phyloP scores from a whole-genome alignment of 2,797 vertebrate species.

The Schizopygopsis pylzovi region DNA sequence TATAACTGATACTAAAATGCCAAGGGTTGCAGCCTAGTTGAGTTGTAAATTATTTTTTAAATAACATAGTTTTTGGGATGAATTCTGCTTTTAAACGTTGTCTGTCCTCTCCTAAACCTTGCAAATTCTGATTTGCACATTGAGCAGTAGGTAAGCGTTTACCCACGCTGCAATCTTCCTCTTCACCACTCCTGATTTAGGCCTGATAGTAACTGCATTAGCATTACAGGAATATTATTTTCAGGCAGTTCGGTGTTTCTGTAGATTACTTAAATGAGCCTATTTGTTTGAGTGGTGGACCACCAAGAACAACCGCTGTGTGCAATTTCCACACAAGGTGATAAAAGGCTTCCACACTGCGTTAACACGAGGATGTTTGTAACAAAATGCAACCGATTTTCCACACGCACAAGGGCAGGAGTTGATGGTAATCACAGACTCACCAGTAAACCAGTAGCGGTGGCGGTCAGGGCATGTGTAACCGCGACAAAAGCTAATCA shows the following conservation, averaged over 20 bases:
- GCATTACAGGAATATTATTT: constrained; percentile 51
- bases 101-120: constrained; percentile 17
- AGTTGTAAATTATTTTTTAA: neutral
- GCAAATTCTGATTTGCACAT: constrained; percentile 17
- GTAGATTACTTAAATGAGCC: constrained; percentile 52
- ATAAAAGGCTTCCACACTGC: constrained; percentile 3
- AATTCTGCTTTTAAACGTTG: neutral
- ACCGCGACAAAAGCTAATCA: constrained; percentile 34
- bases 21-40: neutral
- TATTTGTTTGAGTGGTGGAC: constrained; percentile 49
- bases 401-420: neutral
- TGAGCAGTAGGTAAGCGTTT: constrained; percentile 16
- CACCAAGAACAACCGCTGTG: constrained; percentile 18
- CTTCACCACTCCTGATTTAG: constrained; percentile 32
- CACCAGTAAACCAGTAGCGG: neutral
- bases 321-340: constrained; percentile 16
- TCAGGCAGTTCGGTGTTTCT: constrained; percentile 47
- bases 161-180: constrained; percentile 33
- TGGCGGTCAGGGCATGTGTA: neutral
- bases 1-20: neutral
- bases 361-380: constrained; percentile 14
- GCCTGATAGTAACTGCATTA: constrained; percentile 44
- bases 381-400: constrained; percentile 6
- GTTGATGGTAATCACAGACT: constrained; percentile 47
- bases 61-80: neutral